Percentiles rank a stretch among this genome's conserved stretches.
Conservation (phyloP, 2,113 vertebrate species). For the Protobothrops flavoviridis region DNA sequence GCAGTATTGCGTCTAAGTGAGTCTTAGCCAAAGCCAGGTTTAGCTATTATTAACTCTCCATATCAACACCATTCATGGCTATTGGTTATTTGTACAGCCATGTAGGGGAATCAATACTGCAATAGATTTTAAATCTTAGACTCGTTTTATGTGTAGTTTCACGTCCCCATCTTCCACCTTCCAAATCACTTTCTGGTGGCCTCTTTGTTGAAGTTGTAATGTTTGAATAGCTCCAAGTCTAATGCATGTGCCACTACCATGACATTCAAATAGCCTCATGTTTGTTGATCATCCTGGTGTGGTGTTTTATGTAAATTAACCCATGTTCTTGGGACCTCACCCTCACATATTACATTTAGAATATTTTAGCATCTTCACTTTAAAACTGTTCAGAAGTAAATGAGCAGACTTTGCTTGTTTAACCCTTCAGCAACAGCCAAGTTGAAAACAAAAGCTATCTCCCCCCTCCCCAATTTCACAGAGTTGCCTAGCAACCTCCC, state of each 20-base stretch:
- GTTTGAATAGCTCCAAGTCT: neutral
- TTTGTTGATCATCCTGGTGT: slow-evolving; percentile 4
- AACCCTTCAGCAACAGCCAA: slow-evolving; percentile 60
- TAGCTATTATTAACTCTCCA: neutral
- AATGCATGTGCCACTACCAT: neutral
- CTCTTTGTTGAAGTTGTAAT: neutral
- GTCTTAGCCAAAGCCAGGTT: neutral
- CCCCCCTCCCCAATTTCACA: slow-evolving; percentile 38
- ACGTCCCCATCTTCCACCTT: neutral
- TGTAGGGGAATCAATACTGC: neutral
- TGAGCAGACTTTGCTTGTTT: slow-evolving; percentile 45
- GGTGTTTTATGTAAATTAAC: slow-evolving; percentile 9
- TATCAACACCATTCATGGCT: neutral
- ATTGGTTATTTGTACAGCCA: neutral
- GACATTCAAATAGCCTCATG: slow-evolving; percentile 10
- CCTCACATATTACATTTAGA: neutral
- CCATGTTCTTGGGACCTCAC: slow-evolving; percentile 8
- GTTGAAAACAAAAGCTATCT: slow-evolving; percentile 66
- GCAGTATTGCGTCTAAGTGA: neutral
- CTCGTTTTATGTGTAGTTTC: neutral
- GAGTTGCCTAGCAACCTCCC: slow-evolving; percentile 66
- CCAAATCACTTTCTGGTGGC: neutral
- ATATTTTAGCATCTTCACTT: neutral
- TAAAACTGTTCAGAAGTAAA: slow-evolving; percentile 29
- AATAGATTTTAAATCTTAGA: neutral